These are phyloP conservation scores for Ruditapes philippinarum DNA, from an alignment of 1,140 invertebrate species.

Conservation along the genomic window DNA sequence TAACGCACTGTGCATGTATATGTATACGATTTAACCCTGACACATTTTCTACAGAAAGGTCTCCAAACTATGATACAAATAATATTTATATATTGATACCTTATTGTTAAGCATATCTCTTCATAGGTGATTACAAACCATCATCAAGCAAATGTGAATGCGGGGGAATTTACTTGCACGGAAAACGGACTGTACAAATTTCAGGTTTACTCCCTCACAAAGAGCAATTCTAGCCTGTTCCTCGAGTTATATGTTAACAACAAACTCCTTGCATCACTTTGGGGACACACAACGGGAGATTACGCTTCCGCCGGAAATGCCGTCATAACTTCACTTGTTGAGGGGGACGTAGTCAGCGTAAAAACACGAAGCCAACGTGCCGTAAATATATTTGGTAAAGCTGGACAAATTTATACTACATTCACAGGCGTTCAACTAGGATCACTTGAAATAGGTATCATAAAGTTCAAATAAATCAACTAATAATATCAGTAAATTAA, in stretches of 20 bases:
- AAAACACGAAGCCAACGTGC: background rate
- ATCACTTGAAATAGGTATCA: conserved; percentile 5
- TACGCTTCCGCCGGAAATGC: conserved; percentile 44
- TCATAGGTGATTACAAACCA: background rate
- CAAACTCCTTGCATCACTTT: conserved; percentile 4
- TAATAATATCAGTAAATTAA: no score
- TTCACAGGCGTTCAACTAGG: conserved; percentile 44
- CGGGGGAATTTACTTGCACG: conserved; percentile 18
- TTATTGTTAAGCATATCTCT: no score
- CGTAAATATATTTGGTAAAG: conserved; percentile 16
- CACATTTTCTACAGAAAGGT: no score
- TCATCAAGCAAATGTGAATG: background rate
- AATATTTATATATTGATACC: no score
- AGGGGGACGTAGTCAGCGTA: conserved; percentile 20
- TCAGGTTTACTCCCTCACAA: conserved; percentile 26
- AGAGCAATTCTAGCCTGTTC: background rate
- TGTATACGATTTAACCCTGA: no score
- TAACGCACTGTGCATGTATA: no score
- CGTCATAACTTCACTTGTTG: conserved; percentile 18
- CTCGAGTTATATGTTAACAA: conserved; percentile 31
- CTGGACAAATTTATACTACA: conserved; percentile 23
- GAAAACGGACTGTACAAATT: conserved; percentile 45
- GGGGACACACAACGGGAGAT: conserved; percentile 11
- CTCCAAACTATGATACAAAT: no score
- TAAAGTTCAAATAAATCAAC: no score